Conservation (phyloP, 2,113 vertebrate species). For the Ursus arctos region DNA sequence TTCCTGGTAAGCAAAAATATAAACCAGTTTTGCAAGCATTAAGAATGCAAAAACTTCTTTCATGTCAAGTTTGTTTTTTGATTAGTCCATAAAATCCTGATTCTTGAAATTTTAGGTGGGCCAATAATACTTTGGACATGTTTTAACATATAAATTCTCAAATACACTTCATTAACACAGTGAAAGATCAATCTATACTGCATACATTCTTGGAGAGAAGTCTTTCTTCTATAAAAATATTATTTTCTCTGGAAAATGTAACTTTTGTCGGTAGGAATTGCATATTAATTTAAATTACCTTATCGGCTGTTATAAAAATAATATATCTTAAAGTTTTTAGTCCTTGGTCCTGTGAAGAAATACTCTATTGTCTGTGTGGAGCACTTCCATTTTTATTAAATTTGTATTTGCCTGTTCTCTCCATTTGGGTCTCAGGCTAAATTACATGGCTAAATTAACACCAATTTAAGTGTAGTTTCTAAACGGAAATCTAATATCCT, state of each 20-base stretch:
- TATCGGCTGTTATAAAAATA: background rate
- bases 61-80: background rate
- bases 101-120: slow-evolving; percentile 19
- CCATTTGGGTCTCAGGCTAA: slow-evolving; percentile 1
- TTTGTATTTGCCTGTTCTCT: slow-evolving; percentile 32
- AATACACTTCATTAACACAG: background rate
- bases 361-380: background rate
- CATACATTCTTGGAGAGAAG: background rate
- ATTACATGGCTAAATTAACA: slow-evolving; percentile 52
- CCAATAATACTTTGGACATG: background rate
- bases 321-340: background rate
- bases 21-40: background rate
- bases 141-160: background rate
- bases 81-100: background rate
- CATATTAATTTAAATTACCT: slow-evolving; percentile 18
- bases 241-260: background rate
- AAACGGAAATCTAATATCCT: slow-evolving; percentile 50
- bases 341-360: background rate
- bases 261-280: background rate
- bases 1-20: slow-evolving; percentile 1
- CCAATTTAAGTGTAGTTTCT: background rate
- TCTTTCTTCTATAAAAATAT: background rate
- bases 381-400: slow-evolving; percentile 35
- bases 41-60: background rate
- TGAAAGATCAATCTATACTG: background rate